These are phyloP conservation scores for Cynopterus sphinx DNA, from an alignment of 2,797 vertebrate genomes.

Conservation along the genomic window DNA sequence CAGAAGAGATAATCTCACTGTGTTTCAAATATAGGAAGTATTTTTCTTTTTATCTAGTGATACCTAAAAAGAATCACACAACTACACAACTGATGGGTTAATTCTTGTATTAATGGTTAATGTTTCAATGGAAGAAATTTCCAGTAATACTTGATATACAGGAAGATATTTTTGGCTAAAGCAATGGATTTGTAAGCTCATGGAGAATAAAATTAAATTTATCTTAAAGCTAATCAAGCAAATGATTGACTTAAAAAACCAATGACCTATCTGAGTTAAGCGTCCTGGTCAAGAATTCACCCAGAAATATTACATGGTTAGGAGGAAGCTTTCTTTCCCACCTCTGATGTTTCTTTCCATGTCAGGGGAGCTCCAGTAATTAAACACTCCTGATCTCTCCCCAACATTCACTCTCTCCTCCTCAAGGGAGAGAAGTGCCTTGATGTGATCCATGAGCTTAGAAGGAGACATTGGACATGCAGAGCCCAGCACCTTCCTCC, in stretches of 20 bases:
- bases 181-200: neutral
- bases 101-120: neutral
- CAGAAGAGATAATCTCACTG: neutral
- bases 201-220: constrained; percentile 6
- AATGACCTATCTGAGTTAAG: neutral
- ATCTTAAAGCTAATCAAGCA: neutral
- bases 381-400: neutral
- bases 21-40: constrained; percentile 30
- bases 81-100: neutral
- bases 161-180: neutral
- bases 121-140: constrained; percentile 44
- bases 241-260: neutral
- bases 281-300: neutral
- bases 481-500: neutral
- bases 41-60: neutral
- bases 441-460: neutral
- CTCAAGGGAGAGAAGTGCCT: neutral
- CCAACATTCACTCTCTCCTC: neutral
- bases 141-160: neutral
- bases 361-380: neutral
- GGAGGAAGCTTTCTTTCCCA: neutral
- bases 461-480: neutral
- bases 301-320: neutral
- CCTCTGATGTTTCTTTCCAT: neutral
- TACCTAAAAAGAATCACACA: constrained; percentile 9